Base-by-base conservation (phyloP, 2,888 invertebrate species). In the Hyles lineata region DNA sequence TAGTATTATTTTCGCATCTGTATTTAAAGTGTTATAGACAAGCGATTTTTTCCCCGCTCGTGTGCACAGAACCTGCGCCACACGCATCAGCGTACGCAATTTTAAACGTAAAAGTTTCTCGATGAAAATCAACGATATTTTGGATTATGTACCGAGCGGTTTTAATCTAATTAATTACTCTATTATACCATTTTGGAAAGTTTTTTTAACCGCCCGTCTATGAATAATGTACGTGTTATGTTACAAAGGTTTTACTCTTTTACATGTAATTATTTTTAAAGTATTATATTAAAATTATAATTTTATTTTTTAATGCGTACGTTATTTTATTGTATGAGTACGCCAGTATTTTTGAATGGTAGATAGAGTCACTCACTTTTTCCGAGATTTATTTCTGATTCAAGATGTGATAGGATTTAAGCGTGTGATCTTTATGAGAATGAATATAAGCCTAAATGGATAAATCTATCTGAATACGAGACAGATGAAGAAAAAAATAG, bases 61-160 rank as follows among this genome's bases (percentile, higher is more conserved):
- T 58, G 43, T 73, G 70, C 3, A 55, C n/a, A 25, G 25, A 23
- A 21, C 70, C 32, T 70, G 50, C 35, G 43, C n/a, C 55, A 35
- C 60, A 61, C 61, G 61, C 50, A 73, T 61, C 70, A 58, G 67
- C 67, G 62, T 75, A 72, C 74, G 70, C 72, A 76, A 74, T 69
- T 73, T 77, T 75, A 77, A 74, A 72, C 71, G 72, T 73, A 73
- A 70, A 70, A 75, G 75, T 76, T 78, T 77, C 76, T 74, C 73
- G 79, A 76, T 79, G 77, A 78, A 77, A 77, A 79, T 80, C 75
- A 58, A 29, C 70, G 77, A 79, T 77, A 76, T 69, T 43, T 70
- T 73, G 77, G 79, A 78, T 80, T 79, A 79, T 76, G 76, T 72
- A 73, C 74, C 71, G 75, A 55, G 55, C 62, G 72, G 43, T 70